Evolutionary conservation across 2,113 vertebrate genomes (phyloP), one percentile per base, ranked within the genome.

Genomic region (Murina feae): DNA sequence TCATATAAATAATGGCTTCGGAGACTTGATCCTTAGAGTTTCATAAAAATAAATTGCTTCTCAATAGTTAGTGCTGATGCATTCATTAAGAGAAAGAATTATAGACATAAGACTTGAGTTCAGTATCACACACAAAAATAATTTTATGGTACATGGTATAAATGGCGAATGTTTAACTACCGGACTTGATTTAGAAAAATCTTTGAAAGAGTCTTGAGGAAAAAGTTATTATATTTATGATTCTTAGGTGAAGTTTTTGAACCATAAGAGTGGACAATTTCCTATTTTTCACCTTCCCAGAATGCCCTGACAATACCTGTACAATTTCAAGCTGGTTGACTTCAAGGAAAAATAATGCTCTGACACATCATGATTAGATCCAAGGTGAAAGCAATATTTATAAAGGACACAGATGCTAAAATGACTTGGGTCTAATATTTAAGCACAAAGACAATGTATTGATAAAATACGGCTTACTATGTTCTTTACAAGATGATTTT

Each of bases 1-100:
- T 72, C 65, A 95, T 74, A 79, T 39, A 63, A 98, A 81, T 32
- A 92, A 82, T 87, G 92, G 66, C 1, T 96, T 83, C 66, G 87
- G 94, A 85, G 37, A 75, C 93, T 92, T 89, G 91, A 94, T 96
- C 28, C 68, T 79, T 35, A 83, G 79, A 78, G 44, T 95, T 96
- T 94, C 81, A 91, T 28, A 86, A 95, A 96, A 93, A 78, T 86
- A 97, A 96, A 97, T 96, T 94, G 78, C 63, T 95, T 97, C 95
- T 94, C 88, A 87, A 86, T 81, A 93, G 81, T 95, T 94, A 96
- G 89, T 68, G 30, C 32, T 90, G 1, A 25, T 65, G 2, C 10
- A 81, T 92, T 96, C 32, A 94, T 96, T 85, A 14, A 83, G 25
- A 74, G 4, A 66, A 72, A 72, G 13, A 72, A 95, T 89, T 44